Evolutionary conservation across 2,113 vertebrate genomes (phyloP).

Genomic region (Nyctereutes procyonoides): DNA sequence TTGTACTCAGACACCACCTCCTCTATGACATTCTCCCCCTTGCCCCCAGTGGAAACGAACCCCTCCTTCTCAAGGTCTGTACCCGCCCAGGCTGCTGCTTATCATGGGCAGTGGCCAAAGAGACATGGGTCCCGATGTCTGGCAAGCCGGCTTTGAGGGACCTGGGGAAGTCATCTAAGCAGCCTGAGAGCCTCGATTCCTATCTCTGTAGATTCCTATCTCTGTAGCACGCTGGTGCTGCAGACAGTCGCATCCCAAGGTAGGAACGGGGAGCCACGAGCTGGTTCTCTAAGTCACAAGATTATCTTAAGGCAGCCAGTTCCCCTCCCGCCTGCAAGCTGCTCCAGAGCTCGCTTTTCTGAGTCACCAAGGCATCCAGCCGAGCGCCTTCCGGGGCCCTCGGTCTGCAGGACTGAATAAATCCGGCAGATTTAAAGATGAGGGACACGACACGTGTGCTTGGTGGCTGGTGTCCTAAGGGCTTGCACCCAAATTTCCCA

Average conservation of each 20-base stretch:
- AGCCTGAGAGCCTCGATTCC: background rate
- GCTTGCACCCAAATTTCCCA: background rate
- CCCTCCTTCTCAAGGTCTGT: background rate
- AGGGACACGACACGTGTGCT: accelerated
- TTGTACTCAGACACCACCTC: accelerated
- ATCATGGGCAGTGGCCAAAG: background rate
- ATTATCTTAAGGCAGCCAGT: accelerated
- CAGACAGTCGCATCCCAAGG: accelerated
- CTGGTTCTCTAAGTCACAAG: accelerated
- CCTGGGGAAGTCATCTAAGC: background rate
- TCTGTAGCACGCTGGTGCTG: background rate
- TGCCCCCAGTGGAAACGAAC: background rate
- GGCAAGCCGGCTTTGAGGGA: background rate
- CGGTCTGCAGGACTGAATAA: background rate
- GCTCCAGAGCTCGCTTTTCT: accelerated
- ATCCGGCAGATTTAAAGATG: accelerated
- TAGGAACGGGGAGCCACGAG: accelerated
- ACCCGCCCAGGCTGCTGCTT: background rate
- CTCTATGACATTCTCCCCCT: background rate
- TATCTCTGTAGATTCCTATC: background rate
- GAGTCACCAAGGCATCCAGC: too few relatives aligned
- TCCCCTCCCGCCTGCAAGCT: accelerated
- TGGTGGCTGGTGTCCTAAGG: accelerated
- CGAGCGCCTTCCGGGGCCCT: accelerated
- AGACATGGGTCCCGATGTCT: accelerated